These are phyloP conservation scores for Cheilinus undulatus DNA, from an alignment of 2,113 vertebrate species.

Conservation along the genomic window DNA sequence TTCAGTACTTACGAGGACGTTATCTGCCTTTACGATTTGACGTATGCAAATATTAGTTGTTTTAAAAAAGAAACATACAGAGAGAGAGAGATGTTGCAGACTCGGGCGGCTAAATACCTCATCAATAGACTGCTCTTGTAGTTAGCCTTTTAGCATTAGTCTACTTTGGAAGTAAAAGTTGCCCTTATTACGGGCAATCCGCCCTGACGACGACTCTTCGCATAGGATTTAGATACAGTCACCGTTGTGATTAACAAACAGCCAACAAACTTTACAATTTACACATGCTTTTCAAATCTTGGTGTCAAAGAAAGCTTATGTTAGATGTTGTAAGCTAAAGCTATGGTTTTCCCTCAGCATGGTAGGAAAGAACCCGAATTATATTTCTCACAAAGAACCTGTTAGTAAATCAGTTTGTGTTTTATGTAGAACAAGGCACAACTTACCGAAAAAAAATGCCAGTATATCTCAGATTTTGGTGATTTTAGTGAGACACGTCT, in stretches of 20 bases:
- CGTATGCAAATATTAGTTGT: not conserved
- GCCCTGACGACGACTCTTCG: no score
- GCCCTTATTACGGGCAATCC: not conserved
- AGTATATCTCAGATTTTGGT: not conserved
- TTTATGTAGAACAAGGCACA: fast-evolving
- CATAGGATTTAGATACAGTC: not conserved
- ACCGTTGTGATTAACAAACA: not conserved
- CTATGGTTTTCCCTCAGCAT: not conserved
- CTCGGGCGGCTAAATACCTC: slow-evolving; percentile 2
- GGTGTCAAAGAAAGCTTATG: not conserved
- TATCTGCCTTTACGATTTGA: not conserved
- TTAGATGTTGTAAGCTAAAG: slow-evolving; percentile 34
- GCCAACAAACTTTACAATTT: not conserved
- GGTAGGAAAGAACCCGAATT: not conserved
- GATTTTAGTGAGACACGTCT: not conserved
- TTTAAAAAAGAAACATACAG: not conserved
- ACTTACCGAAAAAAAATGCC: slow-evolving; percentile 52
- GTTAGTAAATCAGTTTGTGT: not conserved
- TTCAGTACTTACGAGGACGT: not conserved
- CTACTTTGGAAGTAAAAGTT: not conserved
- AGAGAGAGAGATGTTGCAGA: not conserved
- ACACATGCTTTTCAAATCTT: not conserved
- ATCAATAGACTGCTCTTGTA: not conserved
- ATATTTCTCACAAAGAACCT: not conserved
- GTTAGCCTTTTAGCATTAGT: not conserved